Conservation (phyloP, 2,797 vertebrate genomes). For the Oreochromis grahami region DNA sequence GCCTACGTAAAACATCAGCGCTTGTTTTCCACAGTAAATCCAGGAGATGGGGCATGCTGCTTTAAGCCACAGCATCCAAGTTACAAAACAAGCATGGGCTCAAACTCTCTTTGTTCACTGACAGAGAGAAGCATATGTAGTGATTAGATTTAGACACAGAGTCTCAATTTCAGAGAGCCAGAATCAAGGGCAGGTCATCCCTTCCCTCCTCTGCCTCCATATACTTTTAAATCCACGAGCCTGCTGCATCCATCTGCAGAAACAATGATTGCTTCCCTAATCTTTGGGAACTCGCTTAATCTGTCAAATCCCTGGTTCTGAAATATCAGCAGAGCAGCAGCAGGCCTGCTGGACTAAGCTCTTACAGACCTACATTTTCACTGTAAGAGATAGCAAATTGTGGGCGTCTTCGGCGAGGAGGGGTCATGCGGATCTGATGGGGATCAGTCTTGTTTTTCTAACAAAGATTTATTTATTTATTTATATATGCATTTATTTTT, state of each 20-base stretch:
- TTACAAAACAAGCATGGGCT: constrained; percentile 13
- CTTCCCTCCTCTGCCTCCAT: background rate
- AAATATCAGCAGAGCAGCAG: constrained; percentile 58
- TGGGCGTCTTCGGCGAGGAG: background rate
- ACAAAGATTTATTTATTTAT: background rate
- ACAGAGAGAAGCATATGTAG: constrained; percentile 25
- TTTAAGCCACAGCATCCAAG: constrained; percentile 20
- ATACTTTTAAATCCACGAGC: constrained; percentile 54
- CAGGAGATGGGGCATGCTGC: background rate
- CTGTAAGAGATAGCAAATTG: constrained; percentile 40
- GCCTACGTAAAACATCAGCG: background rate
- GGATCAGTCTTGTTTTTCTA: background rate
- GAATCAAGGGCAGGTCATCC: constrained; percentile 36
- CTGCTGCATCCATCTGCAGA: constrained; percentile 56
- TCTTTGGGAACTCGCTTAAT: constrained; percentile 73
- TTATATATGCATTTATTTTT: background rate
- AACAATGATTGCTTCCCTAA: constrained; percentile 75
- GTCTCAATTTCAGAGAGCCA: constrained; percentile 10
- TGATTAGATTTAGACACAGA: constrained; percentile 19
- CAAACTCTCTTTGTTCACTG: background rate
- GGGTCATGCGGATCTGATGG: background rate
- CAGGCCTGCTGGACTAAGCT: constrained; percentile 55
- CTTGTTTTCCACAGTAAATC: constrained; percentile 18
- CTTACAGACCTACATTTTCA: constrained; percentile 66
- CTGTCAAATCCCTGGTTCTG: constrained; percentile 69